Evolutionary conservation across 2,113 vertebrate species (phyloP).

Genomic region (Percopsis transmontana): DNA sequence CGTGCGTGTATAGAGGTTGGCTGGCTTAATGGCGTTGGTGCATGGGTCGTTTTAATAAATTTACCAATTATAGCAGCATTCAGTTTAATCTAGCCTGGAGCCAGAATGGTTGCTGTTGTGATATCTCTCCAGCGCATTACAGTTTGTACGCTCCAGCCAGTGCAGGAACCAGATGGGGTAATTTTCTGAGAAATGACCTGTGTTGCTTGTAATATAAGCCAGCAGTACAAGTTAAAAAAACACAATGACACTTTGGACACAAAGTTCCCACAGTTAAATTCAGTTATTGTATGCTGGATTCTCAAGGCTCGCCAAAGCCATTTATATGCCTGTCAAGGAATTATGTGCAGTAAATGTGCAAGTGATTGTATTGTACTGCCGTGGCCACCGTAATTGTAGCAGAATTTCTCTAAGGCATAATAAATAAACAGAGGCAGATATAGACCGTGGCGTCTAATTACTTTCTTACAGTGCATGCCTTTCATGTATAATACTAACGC

Average conservation of each 20-base stretch:
- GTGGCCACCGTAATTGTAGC: slow-evolving; percentile 2
- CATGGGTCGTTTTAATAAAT: slow-evolving; percentile 77
- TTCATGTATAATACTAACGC: background rate
- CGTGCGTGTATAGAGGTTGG: slow-evolving; percentile 26
- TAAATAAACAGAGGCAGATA: slow-evolving; percentile 13
- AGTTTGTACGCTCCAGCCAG: slow-evolving; percentile 39
- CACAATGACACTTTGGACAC: slow-evolving; percentile 49
- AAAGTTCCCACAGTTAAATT: slow-evolving; percentile 49
- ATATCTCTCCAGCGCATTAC: slow-evolving; percentile 63
- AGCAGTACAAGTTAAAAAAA: slow-evolving; percentile 58
- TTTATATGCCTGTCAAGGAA: slow-evolving; percentile 26
- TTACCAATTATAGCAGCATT: slow-evolving; percentile 72
- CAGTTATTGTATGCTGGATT: slow-evolving; percentile 37
- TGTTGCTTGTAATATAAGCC: slow-evolving; percentile 54
- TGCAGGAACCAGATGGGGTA: slow-evolving; percentile 61
- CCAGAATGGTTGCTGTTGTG: slow-evolving; percentile 47
- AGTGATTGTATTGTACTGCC: slow-evolving; percentile 27
- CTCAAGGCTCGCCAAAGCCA: slow-evolving; percentile 22
- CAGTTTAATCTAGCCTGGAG: slow-evolving; percentile 65
- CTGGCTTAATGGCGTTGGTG: slow-evolving; percentile 59
- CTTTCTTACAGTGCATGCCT: background rate
- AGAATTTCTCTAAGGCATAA: slow-evolving; percentile 21
- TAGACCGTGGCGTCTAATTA: background rate
- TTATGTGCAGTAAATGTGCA: slow-evolving; percentile 22
- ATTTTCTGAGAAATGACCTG: slow-evolving; percentile 73